phyloP scores from a whole-genome alignment of 1,140 invertebrate genomes.

The Drosophila burlai region DNA sequence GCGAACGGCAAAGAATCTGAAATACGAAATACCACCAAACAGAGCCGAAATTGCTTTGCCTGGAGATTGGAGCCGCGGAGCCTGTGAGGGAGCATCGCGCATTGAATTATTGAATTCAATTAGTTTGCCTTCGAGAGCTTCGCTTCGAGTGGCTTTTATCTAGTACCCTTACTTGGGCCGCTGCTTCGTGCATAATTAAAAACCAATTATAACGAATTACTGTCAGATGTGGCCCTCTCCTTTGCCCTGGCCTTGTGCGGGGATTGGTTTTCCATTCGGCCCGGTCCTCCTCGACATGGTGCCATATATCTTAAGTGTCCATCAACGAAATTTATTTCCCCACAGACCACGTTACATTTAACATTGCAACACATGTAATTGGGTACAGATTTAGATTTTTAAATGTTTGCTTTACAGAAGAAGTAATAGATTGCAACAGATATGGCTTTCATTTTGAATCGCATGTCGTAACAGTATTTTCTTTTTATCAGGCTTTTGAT shows the following conservation, averaged over 20 bases:
- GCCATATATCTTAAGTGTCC: conserved; percentile 54
- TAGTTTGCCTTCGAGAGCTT: conserved; percentile 49
- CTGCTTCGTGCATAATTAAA: conserved; percentile 71
- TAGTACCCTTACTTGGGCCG: conserved; percentile 21
- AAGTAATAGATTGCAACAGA: neutral
- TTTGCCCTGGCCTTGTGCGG: conserved; percentile 20
- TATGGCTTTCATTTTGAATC: neutral
- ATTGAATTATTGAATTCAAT: conserved; percentile 72
- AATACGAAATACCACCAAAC: conserved; percentile 5
- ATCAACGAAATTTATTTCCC: conserved; percentile 59
- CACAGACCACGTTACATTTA: conserved; percentile 12
- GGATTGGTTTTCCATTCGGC: conserved; percentile 7
- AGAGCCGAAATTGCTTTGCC: conserved; percentile 41
- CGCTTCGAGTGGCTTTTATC: conserved; percentile 45
- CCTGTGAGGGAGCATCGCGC: conserved; percentile 34
- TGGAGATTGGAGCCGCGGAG: neutral
- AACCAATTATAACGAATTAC: conserved; percentile 64
- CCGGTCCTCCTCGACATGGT: conserved; percentile 5
- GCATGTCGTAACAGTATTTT: neutral
- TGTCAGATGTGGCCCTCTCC: conserved; percentile 19
- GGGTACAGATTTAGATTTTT: conserved; percentile 16
- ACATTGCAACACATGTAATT: conserved; percentile 56
- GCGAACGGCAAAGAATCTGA: conserved; percentile 16
- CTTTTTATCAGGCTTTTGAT: conserved; percentile 8
- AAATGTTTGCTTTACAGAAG: neutral